These are phyloP conservation scores for Epinephelus malabaricus DNA, from an alignment of 2,797 vertebrate species.

Conservation along the genomic window DNA sequence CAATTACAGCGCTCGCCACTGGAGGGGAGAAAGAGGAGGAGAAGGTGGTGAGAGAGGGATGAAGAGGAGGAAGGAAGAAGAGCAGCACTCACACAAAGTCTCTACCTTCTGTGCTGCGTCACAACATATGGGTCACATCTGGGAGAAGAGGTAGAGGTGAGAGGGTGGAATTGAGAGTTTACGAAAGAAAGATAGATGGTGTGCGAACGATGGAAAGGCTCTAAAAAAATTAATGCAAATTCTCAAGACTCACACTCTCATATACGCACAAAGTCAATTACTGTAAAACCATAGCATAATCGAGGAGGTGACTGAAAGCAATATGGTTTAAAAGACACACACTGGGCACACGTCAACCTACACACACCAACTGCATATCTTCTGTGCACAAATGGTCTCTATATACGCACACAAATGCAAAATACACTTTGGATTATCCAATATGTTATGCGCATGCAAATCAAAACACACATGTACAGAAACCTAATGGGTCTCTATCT, in stretches of 20 bases:
- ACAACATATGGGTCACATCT: slow-evolving; percentile 66
- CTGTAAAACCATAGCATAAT: slow-evolving; percentile 26
- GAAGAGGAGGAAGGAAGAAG: slow-evolving; percentile 53
- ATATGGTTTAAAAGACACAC: slow-evolving; percentile 35
- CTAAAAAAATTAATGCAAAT: slow-evolving; percentile 43
- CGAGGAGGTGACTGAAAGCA: slow-evolving; percentile 23
- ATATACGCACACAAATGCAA: neutral
- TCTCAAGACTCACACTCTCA: slow-evolving; percentile 23
- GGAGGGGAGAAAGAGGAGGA: slow-evolving; percentile 59
- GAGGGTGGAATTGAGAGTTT: slow-evolving; percentile 10
- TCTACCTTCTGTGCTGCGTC: slow-evolving; percentile 48
- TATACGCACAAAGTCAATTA: slow-evolving; percentile 41
- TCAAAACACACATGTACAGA: slow-evolving; percentile 44
- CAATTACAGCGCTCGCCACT: slow-evolving; percentile 85
- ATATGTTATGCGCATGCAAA: slow-evolving; percentile 44
- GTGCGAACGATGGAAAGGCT: slow-evolving; percentile 3
- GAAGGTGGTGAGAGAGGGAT: slow-evolving; percentile 58
- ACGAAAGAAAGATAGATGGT: neutral
- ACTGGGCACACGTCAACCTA: slow-evolving; percentile 16
- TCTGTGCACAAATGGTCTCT: slow-evolving; percentile 6
- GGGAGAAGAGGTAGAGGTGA: slow-evolving; percentile 23
- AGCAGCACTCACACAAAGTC: slow-evolving; percentile 40
- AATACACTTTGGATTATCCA: neutral
- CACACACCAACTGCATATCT: slow-evolving; percentile 1
- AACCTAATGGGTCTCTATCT: slow-evolving; percentile 53